Base-by-base conservation (phyloP, 2,113 vertebrate genomes). In the Tragulus kanchil region DNA sequence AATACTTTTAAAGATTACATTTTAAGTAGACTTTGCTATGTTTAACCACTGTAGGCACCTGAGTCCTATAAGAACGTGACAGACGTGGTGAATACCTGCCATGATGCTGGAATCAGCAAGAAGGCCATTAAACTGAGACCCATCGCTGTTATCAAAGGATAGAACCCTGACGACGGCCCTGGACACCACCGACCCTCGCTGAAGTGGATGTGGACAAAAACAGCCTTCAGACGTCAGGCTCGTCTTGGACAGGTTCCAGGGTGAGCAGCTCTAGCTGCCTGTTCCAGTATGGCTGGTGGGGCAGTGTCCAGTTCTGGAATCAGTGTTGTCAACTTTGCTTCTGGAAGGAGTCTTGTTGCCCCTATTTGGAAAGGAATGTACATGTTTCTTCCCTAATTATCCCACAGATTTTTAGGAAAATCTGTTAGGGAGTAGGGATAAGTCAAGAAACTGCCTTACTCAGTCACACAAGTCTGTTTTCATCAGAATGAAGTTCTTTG, bases 41-140 rank as follows among this genome's bases (percentile, higher is more conserved):
- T 89, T 75, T n/a, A 4, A 23, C 58, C 59, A 64, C 10, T 5
- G 42, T 95, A 99, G 99, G 99, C 99, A 94, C 99, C 99, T 2
- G 99, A 99, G 89, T 99, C 99, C 13, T 99, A 99, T 54, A 99
- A 99, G 97, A 99, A 99, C 0, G 99, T 99, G 97, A 99, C 99
- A 0, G 99, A 99, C 67, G 99, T 99, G 8, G 99, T 99, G 65
- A 99, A 99, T 97, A 99, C 99, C 31, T 99, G 99, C 96, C 99
- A 99, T 0, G 99, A 99, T 73, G 99, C 99, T 8, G 99, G 99
- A 8, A 99, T 99, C 98, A 99, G 99, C 96, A 99, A 99, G 98
- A 99, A 99, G 98, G 99, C 99, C 82, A 99, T 99, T 97, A 99
- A 99, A 97, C 98, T 99, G 95, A 98, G 99, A 78, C 99, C 99